A percentile compares a stretch with the other conserved stretches of the same genome.
phyloP scores from a whole-genome alignment of 2,113 vertebrate species.

The Verasper variegatus region DNA sequence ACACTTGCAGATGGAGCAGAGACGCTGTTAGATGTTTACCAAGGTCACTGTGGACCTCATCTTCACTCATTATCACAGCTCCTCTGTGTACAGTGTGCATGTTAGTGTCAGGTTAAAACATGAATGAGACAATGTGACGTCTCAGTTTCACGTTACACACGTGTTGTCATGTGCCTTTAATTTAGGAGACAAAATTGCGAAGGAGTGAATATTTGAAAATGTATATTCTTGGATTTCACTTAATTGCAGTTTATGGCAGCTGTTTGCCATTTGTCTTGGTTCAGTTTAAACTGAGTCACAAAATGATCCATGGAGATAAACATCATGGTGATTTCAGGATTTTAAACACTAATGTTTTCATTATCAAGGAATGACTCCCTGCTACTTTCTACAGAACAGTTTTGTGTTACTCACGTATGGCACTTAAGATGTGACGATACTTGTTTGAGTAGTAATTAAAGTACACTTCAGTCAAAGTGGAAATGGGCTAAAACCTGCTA shows the following conservation, averaged over 20 bases:
- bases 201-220: conserved; percentile 43
- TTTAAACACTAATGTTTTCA: conserved; percentile 5
- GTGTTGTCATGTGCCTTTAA: conserved; percentile 18
- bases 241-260: conserved; percentile 41
- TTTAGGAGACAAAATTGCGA: conserved; percentile 30
- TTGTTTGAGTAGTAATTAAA: no score
- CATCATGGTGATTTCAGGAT: not conserved
- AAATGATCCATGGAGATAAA: conserved; percentile 10
- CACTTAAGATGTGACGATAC: no score
- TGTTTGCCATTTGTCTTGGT: not conserved
- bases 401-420: not conserved
- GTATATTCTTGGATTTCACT: conserved; percentile 50
- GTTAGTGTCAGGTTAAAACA: not conserved
- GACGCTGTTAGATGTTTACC: conserved; percentile 61
- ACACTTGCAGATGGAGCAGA: conserved; percentile 77
- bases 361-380: not conserved
- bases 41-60: conserved; percentile 64
- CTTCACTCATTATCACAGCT: conserved; percentile 42
- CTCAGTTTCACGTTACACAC: conserved; percentile 15
- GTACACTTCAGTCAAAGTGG: not conserved
- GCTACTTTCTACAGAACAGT: not conserved
- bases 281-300: conserved; percentile 31
- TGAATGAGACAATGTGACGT: not conserved
- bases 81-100: not conserved
- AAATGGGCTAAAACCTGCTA: no score